Evolutionary conservation across 1,140 invertebrate genomes (phyloP), one percentile per base, ranked within the genome.

Genomic region (Gryllus bimaculatus): DNA sequence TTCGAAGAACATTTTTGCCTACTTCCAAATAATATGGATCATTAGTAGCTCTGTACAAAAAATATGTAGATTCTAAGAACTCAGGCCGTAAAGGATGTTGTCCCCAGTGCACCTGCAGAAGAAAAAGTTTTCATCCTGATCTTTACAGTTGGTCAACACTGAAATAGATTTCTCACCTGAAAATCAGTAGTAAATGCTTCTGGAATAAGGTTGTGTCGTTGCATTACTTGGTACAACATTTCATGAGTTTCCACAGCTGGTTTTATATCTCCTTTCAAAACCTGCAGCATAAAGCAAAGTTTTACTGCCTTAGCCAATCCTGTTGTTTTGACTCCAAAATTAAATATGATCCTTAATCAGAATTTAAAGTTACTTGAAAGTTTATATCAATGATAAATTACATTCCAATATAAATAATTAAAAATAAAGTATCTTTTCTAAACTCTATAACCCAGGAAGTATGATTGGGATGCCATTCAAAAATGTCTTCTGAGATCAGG

Each of bases 31-130:
- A 99, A 86, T 99, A 95, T 81, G 94, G 93, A 88, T 99, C 98
- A 49, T 92, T 92, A 4, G 98, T 99, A 2, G 97, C 97, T 84
- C 93, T 90, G 85, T 98, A 97, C 8, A 99, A 86, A 84, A 99
- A 98, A 84, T 99, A 99, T 0, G 98, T 99, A 0, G 96, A 98
- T 87, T 99, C 98, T 39, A 99, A 87, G 87, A 99, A 99, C 86
- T 99, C 98, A 8, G 98, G 98, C 78, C 98, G 89, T 6, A 99
- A 87, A 8, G 96, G 97, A 89, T 99, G 96, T 85, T 99, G 96
- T 15, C 94, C 96, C 98, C 98, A 99, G 84, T 99, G 96, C 0
- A 99, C 95, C 90, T 95, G 87, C 79, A 47, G 18, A 84, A 78
- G 79, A 81, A 49, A 76, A 75, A 66, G 18, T 66, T 10, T 66